Evolutionary conservation across 1,140 invertebrate species (phyloP).

Genomic region (Bombus confusus): DNA sequence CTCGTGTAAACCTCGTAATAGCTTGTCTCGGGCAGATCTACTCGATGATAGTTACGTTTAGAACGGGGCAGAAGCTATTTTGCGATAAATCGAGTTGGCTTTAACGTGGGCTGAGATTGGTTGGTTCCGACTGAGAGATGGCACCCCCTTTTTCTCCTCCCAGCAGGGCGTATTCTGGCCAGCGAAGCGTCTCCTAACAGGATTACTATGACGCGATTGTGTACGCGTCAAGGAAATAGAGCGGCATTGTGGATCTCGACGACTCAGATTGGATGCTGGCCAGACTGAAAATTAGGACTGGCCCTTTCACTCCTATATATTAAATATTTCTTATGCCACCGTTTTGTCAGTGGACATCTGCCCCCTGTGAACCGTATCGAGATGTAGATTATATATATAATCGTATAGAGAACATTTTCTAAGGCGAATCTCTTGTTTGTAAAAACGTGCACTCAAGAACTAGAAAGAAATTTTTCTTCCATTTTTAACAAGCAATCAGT

Average conservation of each 20-base stretch:
- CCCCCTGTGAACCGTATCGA: conserved; percentile 1
- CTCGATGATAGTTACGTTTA: conserved; percentile 17
- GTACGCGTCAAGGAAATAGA: conserved; percentile 80
- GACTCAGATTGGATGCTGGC: conserved; percentile 68
- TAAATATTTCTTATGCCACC: conserved; percentile 63
- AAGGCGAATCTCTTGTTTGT: not conserved
- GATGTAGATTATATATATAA: conserved; percentile 36
- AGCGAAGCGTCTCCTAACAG: conserved; percentile 78
- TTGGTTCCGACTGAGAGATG: conserved; percentile 54
- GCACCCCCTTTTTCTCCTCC: conserved; percentile 58
- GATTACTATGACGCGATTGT: conserved; percentile 81
- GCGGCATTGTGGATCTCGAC: conserved; percentile 73
- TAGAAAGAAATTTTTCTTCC: no score
- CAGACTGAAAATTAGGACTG: conserved; percentile 75
- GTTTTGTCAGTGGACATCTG: conserved; percentile 36
- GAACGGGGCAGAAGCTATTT: conserved; percentile 52
- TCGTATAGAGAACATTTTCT: conserved; percentile 10
- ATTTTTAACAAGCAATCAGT: no score
- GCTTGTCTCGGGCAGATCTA: not conserved
- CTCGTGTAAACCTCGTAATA: not conserved
- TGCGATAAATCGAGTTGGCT: conserved; percentile 57
- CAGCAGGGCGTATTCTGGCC: conserved; percentile 72
- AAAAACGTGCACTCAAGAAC: not conserved
- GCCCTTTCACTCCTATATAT: conserved; percentile 66
- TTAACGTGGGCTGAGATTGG: conserved; percentile 56